Base-by-base conservation (phyloP, 92 coral and sea anemone species). In the Chrysogorgia sp. region DNA sequence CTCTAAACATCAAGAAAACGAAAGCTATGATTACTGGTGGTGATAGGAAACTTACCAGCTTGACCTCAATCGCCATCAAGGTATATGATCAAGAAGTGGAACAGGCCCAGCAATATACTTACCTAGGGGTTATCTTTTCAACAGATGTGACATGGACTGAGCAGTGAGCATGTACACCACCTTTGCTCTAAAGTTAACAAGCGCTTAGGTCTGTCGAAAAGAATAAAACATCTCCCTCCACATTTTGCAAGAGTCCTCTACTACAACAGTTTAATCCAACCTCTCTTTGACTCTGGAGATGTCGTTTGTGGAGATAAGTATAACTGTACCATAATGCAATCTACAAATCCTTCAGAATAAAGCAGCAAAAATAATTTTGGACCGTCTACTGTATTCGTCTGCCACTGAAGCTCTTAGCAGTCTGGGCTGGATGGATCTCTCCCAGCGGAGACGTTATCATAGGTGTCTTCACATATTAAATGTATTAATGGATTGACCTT, bases 1-100 rank as follows among this genome's bases (percentile, higher is more conserved):
- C 79, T 1, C 64, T 79, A 60, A 68, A 81, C 40, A 61, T 67
- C 28, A 63, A 69, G 64, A 81, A 81, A 75, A 53, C 85, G 43
- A 81, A 81, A 80, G 33, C 67, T 31, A 80, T 66, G 84, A 57
- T 80, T 31, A 80, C 34, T 67, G 81, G 81, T 57, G 45, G 69
- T 63, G n/a, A 62, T 12, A 21, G 20, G 28, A 62, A 29, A 34
- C 68, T 70, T 40, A 70, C 24, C 23, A 41, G 49, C 61, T 25
- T 43, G 59, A 43, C 34, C 24, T 30, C 59, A 43, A 41, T 31
- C 40, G 41, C 61, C 17, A 40, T 70, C 25, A 47, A 48, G n/a
- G 61, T 70, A 26, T n/a, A 70, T 53, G 62, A 48, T 43, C 26
- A 43, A 53, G 77, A 25, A 48, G 28, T 70, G 43, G 71, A 64